Base-by-base conservation (phyloP, 2,888 invertebrate species). In the Athalia rosae region DNA sequence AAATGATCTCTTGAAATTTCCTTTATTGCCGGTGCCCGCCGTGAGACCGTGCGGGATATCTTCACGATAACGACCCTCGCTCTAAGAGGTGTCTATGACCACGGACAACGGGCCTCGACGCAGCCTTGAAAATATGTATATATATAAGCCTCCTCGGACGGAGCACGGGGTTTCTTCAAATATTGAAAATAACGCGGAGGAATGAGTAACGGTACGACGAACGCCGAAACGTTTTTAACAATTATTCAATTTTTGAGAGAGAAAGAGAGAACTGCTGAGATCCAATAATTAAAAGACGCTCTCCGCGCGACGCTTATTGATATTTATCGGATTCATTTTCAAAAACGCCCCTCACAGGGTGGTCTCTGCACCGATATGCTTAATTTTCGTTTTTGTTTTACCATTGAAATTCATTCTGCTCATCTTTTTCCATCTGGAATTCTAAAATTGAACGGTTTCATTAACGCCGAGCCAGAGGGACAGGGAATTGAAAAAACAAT, bases 21-120 rank as follows among this genome's bases (percentile, higher is more conserved):
- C 77, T 81, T 79, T 78, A 76, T 76, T 50, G 64, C 78, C 61
- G 74, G 66, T 78, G 77, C 81, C 80, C 77, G 73, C 48, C 79
- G 76, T 79, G 71, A 63, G 77, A 66, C 74, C 61, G 53, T 13
- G 74, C 74, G 74, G 74, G 74, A 74, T 74, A 62, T 74, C 74
- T 67, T 50, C 45, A 62, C 62, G 61, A 59, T 74, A 74, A 74
- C 74, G 74, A 74, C 62, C 62, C 74, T 59, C 58, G 59, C 71
- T 47, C 74, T 58, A 50, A 74, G 74, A 74, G 48, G 74, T 61
- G 74, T 74, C 61, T 74, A 62, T 74, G 74, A 47, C 61, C 71
- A 71, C 56, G 71, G n/a, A 71, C 71, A 67, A 28, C 45, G 47
- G 9, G 64, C 13, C 64, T 45, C 45, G 45, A 45, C 47, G 64